phyloP scores from a whole-genome alignment of 1,140 invertebrate species.

The Habropoda laboriosa region DNA sequence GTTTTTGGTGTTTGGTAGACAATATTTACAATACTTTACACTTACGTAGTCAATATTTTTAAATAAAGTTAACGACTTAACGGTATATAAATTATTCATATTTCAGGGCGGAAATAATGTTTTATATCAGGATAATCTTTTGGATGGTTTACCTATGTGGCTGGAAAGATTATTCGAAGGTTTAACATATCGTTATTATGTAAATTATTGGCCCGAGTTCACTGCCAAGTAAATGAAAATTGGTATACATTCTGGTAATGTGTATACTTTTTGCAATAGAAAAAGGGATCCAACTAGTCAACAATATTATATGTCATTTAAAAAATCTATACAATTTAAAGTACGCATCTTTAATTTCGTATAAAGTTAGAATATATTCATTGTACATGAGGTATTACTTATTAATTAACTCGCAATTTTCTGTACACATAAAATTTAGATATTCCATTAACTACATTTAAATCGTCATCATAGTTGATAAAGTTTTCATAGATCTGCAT shows the following conservation, averaged over 20 bases:
- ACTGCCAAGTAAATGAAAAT: conserved; percentile 83
- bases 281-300: conserved; percentile 62
- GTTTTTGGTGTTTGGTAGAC: no score
- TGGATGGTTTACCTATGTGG: conserved; percentile 97
- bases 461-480: conserved; percentile 27
- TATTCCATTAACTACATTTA: conserved; percentile 41
- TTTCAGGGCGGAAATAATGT: conserved; percentile 72
- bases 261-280: conserved; percentile 45
- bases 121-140: conserved; percentile 87
- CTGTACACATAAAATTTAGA: conserved; percentile 48
- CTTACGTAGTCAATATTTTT: no score
- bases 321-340: conserved; percentile 43
- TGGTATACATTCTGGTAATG: conserved; percentile 25
- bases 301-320: conserved; percentile 36
- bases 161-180: conserved; percentile 98
- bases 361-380: conserved; percentile 53
- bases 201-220: conserved; percentile 98
- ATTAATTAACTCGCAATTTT: conserved; percentile 47
- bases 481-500: conserved; percentile 34
- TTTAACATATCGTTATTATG: conserved; percentile 95
- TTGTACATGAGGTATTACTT: conserved; percentile 41
- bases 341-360: conserved; percentile 33
- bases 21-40: no score
- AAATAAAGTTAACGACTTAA: no score
- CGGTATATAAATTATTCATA: not conserved